Conservation (phyloP, 2,113 vertebrate genomes). For the Spea bombifrons region DNA sequence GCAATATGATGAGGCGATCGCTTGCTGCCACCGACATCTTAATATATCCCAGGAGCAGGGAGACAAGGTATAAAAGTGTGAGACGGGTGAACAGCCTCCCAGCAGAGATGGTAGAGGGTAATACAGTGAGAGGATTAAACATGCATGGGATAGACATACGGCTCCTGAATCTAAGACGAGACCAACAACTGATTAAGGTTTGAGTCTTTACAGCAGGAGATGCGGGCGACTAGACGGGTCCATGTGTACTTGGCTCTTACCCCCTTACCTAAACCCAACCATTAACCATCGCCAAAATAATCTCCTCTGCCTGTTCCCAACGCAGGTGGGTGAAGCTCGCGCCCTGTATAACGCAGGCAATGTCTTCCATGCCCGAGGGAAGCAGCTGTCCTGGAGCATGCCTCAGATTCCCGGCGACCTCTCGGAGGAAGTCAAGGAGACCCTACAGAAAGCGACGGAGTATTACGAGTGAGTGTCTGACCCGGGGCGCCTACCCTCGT, state of each 20-base stretch:
- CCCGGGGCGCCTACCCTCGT: neutral
- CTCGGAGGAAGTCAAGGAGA: conserved; percentile 79
- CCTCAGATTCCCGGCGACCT: conserved; percentile 83
- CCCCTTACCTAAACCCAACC: too few species aligned
- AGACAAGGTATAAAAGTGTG: conserved; percentile 78
- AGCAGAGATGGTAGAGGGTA: too few species aligned
- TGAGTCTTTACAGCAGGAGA: too few species aligned
- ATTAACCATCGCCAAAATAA: neutral
- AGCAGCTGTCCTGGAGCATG: conserved; percentile 84
- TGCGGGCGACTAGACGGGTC: too few species aligned
- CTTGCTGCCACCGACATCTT: conserved; percentile 93
- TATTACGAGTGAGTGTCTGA: conserved; percentile 85
- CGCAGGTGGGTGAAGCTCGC: conserved; percentile 88
- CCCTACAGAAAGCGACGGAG: conserved; percentile 81
- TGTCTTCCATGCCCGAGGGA: conserved; percentile 92
- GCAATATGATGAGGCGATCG: conserved; percentile 87
- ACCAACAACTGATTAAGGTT: too few species aligned
- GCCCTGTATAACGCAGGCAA: conserved; percentile 95
- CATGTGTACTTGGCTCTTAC: neutral
- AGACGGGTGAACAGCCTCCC: neutral
- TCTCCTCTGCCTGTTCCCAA: neutral
- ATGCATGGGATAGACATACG: too few species aligned
- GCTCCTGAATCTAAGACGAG: too few species aligned
- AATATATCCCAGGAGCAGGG: conserved; percentile 92
- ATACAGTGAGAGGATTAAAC: too few species aligned